These are phyloP conservation scores for Napeogenes sylphis DNA, from an alignment of 2,888 invertebrate genomes.

Conservation along the genomic window DNA sequence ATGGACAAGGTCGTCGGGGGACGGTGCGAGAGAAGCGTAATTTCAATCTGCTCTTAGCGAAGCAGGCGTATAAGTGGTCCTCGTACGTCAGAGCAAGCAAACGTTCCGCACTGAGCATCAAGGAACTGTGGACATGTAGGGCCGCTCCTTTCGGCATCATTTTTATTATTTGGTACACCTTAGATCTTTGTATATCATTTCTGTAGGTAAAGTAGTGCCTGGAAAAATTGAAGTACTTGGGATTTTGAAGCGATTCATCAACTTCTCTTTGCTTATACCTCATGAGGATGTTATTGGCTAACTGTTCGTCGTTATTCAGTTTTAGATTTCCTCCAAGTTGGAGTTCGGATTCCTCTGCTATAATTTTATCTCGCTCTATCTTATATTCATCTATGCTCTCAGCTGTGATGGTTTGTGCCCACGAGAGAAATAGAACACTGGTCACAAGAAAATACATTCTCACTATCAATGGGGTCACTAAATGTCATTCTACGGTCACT, in stretches of 20 bases:
- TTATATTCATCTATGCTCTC: conserved; percentile 42
- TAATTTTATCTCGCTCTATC: conserved; percentile 40
- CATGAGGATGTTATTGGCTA: conserved; percentile 79
- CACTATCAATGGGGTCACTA: conserved; percentile 29
- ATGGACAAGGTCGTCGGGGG: conserved; percentile 52
- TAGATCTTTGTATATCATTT: conserved; percentile 77
- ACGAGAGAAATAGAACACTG: conserved; percentile 26
- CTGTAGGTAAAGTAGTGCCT: conserved; percentile 81
- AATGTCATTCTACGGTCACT: conserved; percentile 31
- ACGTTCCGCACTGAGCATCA: conserved; percentile 78
- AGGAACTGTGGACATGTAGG: conserved; percentile 82
- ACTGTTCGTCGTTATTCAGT: conserved; percentile 66
- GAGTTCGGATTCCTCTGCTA: conserved; percentile 60
- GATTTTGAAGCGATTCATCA: conserved; percentile 64
- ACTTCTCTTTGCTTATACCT: conserved; percentile 73
- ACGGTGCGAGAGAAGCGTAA: conserved; percentile 55
- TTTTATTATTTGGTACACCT: conserved; percentile 81
- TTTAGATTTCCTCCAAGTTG: conserved; percentile 71
- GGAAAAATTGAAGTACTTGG: conserved; percentile 78
- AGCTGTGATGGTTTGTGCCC: conserved; percentile 29
- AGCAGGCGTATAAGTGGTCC: conserved; percentile 78
- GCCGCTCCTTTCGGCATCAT: conserved; percentile 86
- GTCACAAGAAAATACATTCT: conserved; percentile 25
- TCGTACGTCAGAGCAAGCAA: conserved; percentile 80
- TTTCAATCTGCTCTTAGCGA: conserved; percentile 44